A percentile compares a stretch with the other conserved stretches of the same genome.
These are phyloP conservation scores for Gymnogyps californianus DNA, from an alignment of 2,113 vertebrate species.

Conservation along the genomic window DNA sequence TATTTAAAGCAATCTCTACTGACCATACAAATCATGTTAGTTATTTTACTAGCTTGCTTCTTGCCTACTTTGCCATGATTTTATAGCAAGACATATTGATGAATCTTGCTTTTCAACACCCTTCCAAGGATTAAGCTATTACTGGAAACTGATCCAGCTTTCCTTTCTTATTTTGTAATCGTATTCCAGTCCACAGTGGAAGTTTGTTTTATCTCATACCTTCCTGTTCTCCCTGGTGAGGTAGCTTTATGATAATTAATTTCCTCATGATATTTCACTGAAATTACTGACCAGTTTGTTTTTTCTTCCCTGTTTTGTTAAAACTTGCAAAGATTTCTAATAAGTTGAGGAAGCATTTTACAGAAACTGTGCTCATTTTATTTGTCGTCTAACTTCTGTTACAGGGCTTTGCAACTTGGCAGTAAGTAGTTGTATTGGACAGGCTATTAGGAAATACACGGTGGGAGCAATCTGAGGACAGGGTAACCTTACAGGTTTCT, in stretches of 20 bases:
- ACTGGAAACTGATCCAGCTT: background rate
- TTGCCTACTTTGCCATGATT: background rate
- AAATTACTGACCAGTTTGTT: background rate
- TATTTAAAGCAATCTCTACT: constrained; percentile 21
- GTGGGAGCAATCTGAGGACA: background rate
- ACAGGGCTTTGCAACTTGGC: background rate
- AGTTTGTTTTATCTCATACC: background rate
- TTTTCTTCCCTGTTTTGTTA: background rate
- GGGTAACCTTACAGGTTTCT: background rate
- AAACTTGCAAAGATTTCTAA: background rate
- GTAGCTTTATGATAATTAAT: background rate
- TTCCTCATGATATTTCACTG: background rate
- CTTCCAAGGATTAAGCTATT: constrained; percentile 27
- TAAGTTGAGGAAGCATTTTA: background rate
- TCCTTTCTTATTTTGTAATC: constrained; percentile 16
- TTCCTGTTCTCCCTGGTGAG: background rate
- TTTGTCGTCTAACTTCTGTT: background rate
- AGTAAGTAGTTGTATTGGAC: background rate
- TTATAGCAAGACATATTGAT: background rate
- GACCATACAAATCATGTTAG: constrained; percentile 26
- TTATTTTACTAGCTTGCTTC: constrained; percentile 6
- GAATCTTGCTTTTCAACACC: constrained; percentile 30
- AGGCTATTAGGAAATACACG: background rate
- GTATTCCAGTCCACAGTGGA: background rate
- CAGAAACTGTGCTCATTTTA: background rate